Conservation (phyloP, 2,113 vertebrate genomes). For the Chrysemys picta region DNA sequence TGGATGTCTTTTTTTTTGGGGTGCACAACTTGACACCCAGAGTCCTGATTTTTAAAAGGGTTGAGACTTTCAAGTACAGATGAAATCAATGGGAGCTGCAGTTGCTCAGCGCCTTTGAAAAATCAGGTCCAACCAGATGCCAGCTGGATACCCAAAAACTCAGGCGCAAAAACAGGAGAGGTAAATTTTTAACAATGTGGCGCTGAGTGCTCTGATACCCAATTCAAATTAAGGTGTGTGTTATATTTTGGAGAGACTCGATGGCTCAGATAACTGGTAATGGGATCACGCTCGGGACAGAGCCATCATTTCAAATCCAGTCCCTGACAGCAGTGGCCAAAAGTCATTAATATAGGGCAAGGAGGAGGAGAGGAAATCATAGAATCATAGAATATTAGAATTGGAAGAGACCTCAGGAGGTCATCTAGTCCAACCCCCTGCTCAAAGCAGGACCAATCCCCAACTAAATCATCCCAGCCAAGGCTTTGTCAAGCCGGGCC, state of each 20-base stretch:
- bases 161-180: neutral
- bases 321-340: neutral
- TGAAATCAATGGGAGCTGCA: neutral
- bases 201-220: neutral
- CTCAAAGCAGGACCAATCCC: no score
- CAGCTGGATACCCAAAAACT: neutral
- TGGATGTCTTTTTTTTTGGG: neutral
- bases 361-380: no score
- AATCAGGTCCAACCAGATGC: neutral
- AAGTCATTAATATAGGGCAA: fast-evolving
- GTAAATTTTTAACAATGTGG: neutral
- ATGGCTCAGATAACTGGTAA: neutral
- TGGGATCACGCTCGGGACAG: neutral
- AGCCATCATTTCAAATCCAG: fast-evolving
- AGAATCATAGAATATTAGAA: no score
- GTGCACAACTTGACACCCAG: neutral
- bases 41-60: neutral
- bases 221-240: neutral
- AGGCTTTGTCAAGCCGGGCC: no score
- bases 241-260: neutral
- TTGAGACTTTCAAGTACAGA: neutral
- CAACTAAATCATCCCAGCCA: no score
- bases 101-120: neutral
- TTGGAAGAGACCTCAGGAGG: no score
- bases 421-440: no score